phyloP scores from a whole-genome alignment of 2,888 invertebrate species.

The Macrophya annulata region DNA sequence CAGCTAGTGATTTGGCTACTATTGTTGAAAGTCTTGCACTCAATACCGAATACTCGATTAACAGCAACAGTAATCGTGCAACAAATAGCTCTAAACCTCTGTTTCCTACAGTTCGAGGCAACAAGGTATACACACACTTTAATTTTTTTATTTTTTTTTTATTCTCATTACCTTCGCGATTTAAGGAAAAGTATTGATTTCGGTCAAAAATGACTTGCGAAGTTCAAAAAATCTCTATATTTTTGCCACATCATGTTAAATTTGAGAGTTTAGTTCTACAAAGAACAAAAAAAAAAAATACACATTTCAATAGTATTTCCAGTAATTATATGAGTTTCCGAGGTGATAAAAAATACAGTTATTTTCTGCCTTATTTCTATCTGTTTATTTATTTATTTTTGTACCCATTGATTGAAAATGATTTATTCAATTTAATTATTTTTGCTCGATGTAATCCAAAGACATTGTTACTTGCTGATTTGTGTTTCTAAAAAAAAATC shows the following conservation, averaged over 20 bases:
- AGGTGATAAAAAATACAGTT: neutral
- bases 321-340: neutral
- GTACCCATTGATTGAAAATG: neutral
- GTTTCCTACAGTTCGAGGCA: slow-evolving; percentile 74
- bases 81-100: slow-evolving; percentile 76
- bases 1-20: slow-evolving; percentile 89
- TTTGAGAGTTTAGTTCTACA: no score
- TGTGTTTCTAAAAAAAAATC: slow-evolving; percentile 1
- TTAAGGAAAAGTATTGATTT: neutral
- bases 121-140: slow-evolving; percentile 72
- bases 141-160: neutral
- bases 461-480: slow-evolving; percentile 33
- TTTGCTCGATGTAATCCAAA: neutral
- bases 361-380: neutral
- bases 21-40: slow-evolving; percentile 92
- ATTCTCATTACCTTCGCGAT: neutral
- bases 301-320: neutral
- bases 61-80: slow-evolving; percentile 83
- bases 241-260: neutral
- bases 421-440: neutral
- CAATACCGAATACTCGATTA: slow-evolving; percentile 81
- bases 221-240: neutral
- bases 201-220: neutral
- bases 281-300: no score
- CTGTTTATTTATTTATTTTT: neutral